These are phyloP conservation scores for Carlito syrichta DNA, from an alignment of 2,113 vertebrate species.

Conservation along the genomic window DNA sequence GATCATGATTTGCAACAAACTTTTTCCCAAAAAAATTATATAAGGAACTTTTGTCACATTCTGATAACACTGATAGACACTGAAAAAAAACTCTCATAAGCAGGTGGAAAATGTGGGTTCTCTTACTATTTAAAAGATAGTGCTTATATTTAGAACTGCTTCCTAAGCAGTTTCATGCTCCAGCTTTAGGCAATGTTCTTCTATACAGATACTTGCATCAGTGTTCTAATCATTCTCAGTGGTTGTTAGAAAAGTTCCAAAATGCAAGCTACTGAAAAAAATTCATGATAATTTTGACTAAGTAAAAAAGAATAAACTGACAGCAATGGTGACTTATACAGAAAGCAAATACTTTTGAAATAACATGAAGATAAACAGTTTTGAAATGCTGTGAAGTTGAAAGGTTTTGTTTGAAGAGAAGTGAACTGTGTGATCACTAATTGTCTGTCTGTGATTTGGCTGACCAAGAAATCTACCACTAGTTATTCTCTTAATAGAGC, in stretches of 20 bases:
- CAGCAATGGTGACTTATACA: neutral
- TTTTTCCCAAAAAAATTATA: neutral
- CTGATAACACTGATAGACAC: neutral
- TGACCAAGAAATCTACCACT: neutral
- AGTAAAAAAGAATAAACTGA: neutral
- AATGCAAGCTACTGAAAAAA: conserved; percentile 13
- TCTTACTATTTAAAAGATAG: neutral
- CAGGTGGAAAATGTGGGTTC: neutral
- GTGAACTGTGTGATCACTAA: neutral
- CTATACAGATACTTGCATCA: neutral
- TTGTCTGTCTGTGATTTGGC: neutral
- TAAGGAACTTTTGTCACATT: neutral
- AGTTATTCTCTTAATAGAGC: neutral
- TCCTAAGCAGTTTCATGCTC: conserved; percentile 4
- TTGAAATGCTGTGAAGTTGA: neutral
- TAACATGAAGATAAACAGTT: neutral
- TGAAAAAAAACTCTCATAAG: neutral
- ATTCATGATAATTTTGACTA: neutral
- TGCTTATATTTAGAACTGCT: conserved; percentile 17
- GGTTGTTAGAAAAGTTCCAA: neutral
- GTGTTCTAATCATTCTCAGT: neutral
- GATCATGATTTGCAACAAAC: neutral
- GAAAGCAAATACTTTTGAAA: neutral
- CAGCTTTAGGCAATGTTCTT: neutral
- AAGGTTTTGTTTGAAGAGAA: neutral